These are phyloP conservation scores for Hemiprocne comata DNA, from an alignment of 2,113 vertebrate species.

Conservation along the genomic window DNA sequence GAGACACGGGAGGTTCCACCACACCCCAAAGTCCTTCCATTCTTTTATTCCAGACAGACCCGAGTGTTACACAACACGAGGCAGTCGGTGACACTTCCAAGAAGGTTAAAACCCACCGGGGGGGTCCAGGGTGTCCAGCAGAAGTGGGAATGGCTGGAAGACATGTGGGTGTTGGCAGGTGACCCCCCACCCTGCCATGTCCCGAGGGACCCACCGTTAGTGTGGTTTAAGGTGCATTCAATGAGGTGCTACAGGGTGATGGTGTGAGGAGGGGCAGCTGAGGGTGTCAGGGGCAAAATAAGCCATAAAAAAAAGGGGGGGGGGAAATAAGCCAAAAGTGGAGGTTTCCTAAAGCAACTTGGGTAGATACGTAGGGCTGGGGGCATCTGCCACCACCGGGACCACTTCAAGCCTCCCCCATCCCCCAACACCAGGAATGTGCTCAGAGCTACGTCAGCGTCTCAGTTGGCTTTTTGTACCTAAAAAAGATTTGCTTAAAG, in stretches of 20 bases:
- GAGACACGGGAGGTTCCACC: background rate
- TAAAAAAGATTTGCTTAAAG: background rate
- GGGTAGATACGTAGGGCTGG: fast-evolving
- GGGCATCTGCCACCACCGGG: background rate
- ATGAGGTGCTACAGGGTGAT: background rate
- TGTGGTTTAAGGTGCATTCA: background rate
- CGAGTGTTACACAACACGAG: conserved; percentile 40
- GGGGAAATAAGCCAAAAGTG: fast-evolving
- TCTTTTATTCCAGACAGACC: conserved; percentile 70
- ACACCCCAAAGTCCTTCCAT: background rate
- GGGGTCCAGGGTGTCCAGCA: no score
- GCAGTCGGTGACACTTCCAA: background rate
- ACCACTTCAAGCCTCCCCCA: background rate
- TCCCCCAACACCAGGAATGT: fast-evolving
- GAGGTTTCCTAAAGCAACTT: background rate
- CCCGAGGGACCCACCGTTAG: background rate
- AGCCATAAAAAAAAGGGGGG: background rate
- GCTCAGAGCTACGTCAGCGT: background rate
- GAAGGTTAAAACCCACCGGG: conserved; percentile 56
- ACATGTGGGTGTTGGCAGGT: background rate
- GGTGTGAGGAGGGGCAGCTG: background rate
- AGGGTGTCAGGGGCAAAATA: background rate
- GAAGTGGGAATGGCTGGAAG: conserved; percentile 6
- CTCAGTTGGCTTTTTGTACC: fast-evolving
- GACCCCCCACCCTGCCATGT: fast-evolving